A percentile compares a stretch with the other conserved stretches of the same genome.
These are phyloP conservation scores for Oreamnos americanus DNA, from an alignment of 2,113 vertebrate genomes.

Conservation along the genomic window DNA sequence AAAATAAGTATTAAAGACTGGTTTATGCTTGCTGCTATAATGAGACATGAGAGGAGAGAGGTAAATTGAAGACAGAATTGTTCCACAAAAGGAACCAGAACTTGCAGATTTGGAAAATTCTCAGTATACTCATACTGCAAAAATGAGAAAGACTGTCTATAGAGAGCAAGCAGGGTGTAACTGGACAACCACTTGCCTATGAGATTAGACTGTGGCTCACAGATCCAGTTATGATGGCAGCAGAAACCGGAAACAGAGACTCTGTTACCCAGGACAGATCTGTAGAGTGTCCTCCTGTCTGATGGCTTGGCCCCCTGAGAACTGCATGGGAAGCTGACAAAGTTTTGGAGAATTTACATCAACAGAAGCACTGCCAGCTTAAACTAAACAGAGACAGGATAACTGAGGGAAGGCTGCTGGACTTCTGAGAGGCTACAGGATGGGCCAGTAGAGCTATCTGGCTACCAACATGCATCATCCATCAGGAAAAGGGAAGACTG, in stretches of 20 bases:
- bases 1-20: background rate
- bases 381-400: background rate
- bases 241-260: background rate
- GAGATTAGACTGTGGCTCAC: background rate
- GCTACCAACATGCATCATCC: background rate
- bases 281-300: background rate
- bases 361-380: background rate
- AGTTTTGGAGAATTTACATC: background rate
- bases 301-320: background rate
- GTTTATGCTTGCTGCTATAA: background rate
- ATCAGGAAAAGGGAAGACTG: background rate
- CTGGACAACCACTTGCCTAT: background rate
- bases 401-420: background rate
- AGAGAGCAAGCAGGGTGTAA: background rate
- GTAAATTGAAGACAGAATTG: background rate
- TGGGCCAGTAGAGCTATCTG: background rate
- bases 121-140: background rate
- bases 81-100: background rate
- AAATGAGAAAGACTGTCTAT: background rate
- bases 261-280: background rate
- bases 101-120: background rate
- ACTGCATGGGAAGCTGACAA: background rate
- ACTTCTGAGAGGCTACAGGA: background rate
- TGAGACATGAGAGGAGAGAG: background rate
- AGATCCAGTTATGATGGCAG: background rate